Conservation (phyloP, 92 coral and sea anemone genomes). For the Palythoa heliodiscus region DNA sequence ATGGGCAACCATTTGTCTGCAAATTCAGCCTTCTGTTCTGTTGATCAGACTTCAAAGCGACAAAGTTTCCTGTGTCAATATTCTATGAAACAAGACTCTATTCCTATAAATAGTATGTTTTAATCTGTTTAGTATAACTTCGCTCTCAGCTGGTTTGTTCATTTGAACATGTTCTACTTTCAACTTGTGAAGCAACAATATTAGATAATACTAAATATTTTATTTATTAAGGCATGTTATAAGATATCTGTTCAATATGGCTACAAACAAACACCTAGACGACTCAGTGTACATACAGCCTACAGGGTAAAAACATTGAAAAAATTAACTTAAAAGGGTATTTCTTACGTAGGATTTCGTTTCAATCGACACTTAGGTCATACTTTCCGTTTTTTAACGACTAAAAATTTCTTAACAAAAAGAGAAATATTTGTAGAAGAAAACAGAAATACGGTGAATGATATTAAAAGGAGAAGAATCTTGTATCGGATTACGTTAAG, state of each 20-base stretch:
- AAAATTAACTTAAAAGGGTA: neutral
- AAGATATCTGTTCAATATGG: neutral
- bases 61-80: neutral
- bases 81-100: neutral
- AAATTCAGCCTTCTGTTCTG: no score
- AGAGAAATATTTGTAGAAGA: neutral
- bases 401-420: neutral
- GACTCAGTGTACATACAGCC: no score
- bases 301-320: neutral
- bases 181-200: neutral
- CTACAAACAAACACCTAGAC: neutral
- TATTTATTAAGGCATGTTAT: neutral
- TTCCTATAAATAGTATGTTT: neutral
- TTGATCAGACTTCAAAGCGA: neutral
- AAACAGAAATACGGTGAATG: neutral
- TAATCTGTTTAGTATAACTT: neutral
- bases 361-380: neutral
- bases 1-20: no score
- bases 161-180: neutral
- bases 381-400: neutral
- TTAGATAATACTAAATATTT: neutral
- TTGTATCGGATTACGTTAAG: neutral
- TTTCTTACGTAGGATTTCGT: neutral
- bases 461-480: neutral
- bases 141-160: neutral